Base-by-base conservation (phyloP, 2,888 invertebrate species). In the Eubasilissa splendida region DNA sequence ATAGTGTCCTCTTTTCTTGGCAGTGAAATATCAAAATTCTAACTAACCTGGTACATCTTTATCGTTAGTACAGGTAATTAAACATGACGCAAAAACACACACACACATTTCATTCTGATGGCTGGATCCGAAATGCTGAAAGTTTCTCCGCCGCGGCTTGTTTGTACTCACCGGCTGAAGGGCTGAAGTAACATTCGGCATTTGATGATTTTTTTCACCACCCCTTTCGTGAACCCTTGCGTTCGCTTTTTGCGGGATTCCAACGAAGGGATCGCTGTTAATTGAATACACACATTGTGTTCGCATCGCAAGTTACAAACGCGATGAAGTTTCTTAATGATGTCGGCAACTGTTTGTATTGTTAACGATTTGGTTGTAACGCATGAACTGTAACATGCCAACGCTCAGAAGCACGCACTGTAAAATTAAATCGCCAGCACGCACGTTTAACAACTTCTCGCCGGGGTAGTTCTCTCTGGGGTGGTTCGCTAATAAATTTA, bases 221-320 rank as follows among this genome's bases (percentile, higher is more conserved):
- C 50, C n/a, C 71, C 71, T 5, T 33, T 2, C 12, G 14, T 11
- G 33, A 31, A 58, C 58, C 70, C 70, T 70, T 14, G 63, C 68
- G 68, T 58, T 71, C 80, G 70, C 77, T 81, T 81, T 81, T 81
- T 81, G 80, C 60, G 60, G 33, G 31, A 76, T 71, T 58, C 63
- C 22, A 60, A 50, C 50, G 9, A 59, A 52, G 60, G 60, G 75
- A 75, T 60, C 42, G 11, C 60, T 50, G 80, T 77, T 81, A 81
- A 81, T 81, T 81, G 77, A 81, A 81, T 75, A 68, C 66, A 73
- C 75, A 65, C 74, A 77, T 77, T 70, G 70, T 76, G 53, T 66
- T 74, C 56, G 42, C 75, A 76, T 66, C 60, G 50, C 54, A 56
- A 77, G 66, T 68, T 80, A 80, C 31, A 73, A 70, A 73, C 52